Evolutionary conservation across 2,113 vertebrate species (phyloP), one percentile per base, ranked within the genome.

Genomic region (Cochlearius cochlearius): DNA sequence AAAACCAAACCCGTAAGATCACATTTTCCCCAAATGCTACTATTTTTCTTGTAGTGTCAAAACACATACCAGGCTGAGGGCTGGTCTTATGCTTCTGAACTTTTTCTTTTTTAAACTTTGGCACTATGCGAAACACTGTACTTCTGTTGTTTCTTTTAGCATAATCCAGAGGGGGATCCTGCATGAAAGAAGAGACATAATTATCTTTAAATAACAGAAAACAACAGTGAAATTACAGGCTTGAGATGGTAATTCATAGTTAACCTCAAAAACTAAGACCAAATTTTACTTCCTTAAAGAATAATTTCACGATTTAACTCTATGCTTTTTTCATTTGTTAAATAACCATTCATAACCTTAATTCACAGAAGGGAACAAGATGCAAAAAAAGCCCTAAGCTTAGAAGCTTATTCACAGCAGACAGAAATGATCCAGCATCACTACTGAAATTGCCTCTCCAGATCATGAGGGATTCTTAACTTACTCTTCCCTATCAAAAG

Each of bases 101-200:
- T 96, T 99, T 99, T 93, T 99, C 99, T 97, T 99, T 99, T 98
- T 99, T 99, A 98, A 99, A 99, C 96, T 99, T 99, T 98, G 99
- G 99, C 97, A 99, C 99, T 90, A 99, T 99, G 82, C 99, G 99
- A 86, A 99, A 99, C 97, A 99, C 98, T 64, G 99, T 98, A 98
- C 99, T 99, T 97, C 98, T 99, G 96, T 98, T 99, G 97, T 99
- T 99, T 98, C 99, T 99, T 98, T 99, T 99, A 96, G 98, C 98
- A 91, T 99, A 99, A 96, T 99, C 99, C 98, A 99, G 97, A 69
- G 99, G 98, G 84, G 98, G 98, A 94, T 99, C 99, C 99, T 99
- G 98, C 90, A 97, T 79, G 87, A 98, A 97, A 97, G 62, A 96
- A 85, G 38, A 83, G 15, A 27, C 12, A 53, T 5, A 27, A 43